Evolutionary conservation across 1,140 invertebrate genomes (phyloP), one percentile per base, ranked within the genome.

Genomic region (Ooceraea biroi): DNA sequence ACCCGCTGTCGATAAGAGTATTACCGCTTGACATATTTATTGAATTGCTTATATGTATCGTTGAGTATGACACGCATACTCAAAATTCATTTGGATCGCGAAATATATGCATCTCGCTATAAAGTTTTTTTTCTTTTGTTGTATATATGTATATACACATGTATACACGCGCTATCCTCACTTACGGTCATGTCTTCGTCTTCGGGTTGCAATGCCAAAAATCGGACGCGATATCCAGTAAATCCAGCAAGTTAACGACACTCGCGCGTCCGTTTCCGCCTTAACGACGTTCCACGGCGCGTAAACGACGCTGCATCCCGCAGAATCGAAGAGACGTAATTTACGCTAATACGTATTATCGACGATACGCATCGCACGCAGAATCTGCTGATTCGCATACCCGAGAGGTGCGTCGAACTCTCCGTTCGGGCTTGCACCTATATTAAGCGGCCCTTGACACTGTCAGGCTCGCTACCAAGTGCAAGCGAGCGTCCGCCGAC

Each of bases 361-460:
- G 36, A 12, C 46, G 30, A 69, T 68, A 65, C 48, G 8, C 17
- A 12, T 12, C 30, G 48, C 14, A 50, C 25, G 48, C 68, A 74
- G 74, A 85, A 82, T 60, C 7, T 46, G 74, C 25, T 65, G 60
- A 82, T 74, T 69, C 57, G 85, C 63, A 55, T 55, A 72, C 22
- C 46, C 73, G 22, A 76, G 58, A 65, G 77, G 78, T 88, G 60
- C 84, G 52, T 86, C 80, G 84, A 86, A 88, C 86, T 80, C 50
- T 48, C 22, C 50, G 73, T 65, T 55, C 73, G 44, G 44, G 74
- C 48, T 46, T 60, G 65, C 63, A 44, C 84, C 87, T 89, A 89
- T 89, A 89, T 89, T 88, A 89, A 89, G 88, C 87, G 84, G 88
- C 87, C 88, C 88, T 89, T 89, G 88, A 89, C 88, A 89, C 68